Conservation (phyloP, 2,113 vertebrate genomes). For the Lophochroa leadbeateri region DNA sequence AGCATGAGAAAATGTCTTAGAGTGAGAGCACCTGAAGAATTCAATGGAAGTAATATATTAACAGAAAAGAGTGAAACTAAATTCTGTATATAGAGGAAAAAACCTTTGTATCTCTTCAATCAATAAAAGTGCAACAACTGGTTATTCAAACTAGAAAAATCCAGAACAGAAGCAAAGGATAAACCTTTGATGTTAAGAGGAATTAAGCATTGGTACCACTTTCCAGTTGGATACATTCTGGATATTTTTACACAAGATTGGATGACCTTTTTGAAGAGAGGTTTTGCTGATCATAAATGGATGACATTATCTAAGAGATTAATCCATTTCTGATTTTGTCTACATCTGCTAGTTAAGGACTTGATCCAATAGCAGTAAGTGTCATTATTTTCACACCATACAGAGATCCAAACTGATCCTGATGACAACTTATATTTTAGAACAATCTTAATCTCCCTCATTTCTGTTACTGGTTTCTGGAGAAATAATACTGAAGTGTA, state of each 20-base stretch:
- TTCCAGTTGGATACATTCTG: neutral
- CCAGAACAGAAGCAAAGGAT: neutral
- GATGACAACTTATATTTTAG: neutral
- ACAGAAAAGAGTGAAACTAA: neutral
- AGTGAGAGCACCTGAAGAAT: neutral
- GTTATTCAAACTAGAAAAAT: neutral
- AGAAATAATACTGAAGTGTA: neutral
- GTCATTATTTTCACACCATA: neutral
- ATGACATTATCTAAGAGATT: neutral
- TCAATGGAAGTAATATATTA: neutral
- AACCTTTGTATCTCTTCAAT: neutral
- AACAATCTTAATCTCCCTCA: neutral
- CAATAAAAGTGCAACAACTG: neutral
- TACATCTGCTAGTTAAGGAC: neutral
- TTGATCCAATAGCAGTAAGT: neutral
- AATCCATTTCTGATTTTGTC: neutral
- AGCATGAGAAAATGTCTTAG: neutral
- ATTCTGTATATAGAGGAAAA: neutral
- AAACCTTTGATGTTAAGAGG: neutral
- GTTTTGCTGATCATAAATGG: neutral
- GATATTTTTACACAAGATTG: neutral
- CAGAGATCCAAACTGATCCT: neutral
- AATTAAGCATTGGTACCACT: neutral
- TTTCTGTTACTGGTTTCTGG: neutral
- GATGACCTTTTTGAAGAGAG: neutral